A percentile compares a stretch with the other conserved stretches of the same genome.
Evolutionary conservation across 2,113 vertebrate species (phyloP).

Genomic region (Macaca mulatta): DNA sequence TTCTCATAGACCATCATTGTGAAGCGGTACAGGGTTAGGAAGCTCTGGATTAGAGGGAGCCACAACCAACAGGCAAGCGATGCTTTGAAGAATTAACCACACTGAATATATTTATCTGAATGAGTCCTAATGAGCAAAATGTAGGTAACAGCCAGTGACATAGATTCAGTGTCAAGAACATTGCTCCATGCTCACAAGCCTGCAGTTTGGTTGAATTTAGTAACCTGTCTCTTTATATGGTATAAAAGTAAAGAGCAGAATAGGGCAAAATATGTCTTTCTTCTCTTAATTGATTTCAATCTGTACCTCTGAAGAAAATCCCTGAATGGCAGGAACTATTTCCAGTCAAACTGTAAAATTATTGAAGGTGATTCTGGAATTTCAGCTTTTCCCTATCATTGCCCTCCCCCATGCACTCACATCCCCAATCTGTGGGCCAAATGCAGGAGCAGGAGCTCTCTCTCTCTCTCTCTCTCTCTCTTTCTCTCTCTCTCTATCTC

Average conservation of each 20-base stretch:
- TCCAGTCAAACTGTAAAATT: background rate
- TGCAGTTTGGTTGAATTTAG: background rate
- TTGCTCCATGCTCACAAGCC: background rate
- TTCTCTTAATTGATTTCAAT: background rate
- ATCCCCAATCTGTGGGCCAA: background rate
- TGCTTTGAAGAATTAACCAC: background rate
- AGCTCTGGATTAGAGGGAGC: background rate
- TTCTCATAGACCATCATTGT: rapidly evolving
- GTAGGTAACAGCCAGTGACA: background rate
- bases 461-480: no score
- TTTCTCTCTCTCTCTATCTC: background rate
- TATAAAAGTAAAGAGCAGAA: background rate
- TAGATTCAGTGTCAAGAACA: background rate
- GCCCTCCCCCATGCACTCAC: background rate
- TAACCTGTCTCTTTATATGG: background rate
- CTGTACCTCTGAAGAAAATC: background rate
- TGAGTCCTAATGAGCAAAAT: background rate
- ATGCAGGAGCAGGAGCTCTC: rapidly evolving
- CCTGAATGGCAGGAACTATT: background rate
- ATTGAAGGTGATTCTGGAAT: background rate
- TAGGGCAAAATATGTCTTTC: background rate
- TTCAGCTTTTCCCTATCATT: background rate
- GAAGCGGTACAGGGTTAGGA: background rate
- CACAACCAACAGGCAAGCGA: background rate
- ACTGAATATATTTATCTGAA: background rate